Percentiles rank a stretch among this genome's conserved stretches.
Evolutionary conservation across 2,113 vertebrate genomes (phyloP).

Genomic region (Sarotherodon lohbergeri): DNA sequence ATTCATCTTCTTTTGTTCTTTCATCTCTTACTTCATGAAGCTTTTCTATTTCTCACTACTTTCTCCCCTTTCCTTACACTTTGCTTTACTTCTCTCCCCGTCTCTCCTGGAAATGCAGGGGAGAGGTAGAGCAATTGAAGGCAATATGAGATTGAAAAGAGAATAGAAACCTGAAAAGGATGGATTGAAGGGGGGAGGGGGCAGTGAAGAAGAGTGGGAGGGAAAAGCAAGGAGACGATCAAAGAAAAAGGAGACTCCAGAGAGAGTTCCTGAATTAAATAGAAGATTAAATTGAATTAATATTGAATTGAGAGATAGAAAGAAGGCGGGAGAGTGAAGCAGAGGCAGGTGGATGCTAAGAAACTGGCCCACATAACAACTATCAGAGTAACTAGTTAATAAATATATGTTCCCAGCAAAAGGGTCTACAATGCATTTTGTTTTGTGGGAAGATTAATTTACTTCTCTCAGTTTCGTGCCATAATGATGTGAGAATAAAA

Average conservation of each 20-base stretch:
- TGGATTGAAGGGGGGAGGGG: slow-evolving; percentile 1
- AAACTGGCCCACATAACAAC: background rate
- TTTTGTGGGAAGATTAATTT: background rate
- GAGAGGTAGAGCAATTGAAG: slow-evolving; percentile 1
- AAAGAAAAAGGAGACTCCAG: slow-evolving; percentile 52
- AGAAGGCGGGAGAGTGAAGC: background rate
- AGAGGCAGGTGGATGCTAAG: slow-evolving; percentile 2
- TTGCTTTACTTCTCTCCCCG: background rate
- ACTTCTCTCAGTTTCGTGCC: background rate
- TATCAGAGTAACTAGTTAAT: slow-evolving; percentile 26
- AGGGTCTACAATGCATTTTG: background rate
- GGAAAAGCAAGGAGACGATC: slow-evolving; percentile 31
- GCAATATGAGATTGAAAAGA: slow-evolving; percentile 51
- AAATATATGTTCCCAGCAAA: background rate
- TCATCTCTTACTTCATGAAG: slow-evolving; percentile 6
- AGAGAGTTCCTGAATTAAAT: slow-evolving; percentile 60
- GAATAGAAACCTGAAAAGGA: slow-evolving; percentile 38
- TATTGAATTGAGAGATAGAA: slow-evolving; percentile 43
- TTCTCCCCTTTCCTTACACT: background rate
- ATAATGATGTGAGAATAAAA: background rate
- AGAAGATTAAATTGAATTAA: slow-evolving; percentile 64
- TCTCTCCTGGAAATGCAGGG: slow-evolving; percentile 7
- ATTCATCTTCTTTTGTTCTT: background rate
- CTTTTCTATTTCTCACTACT: slow-evolving; percentile 7
- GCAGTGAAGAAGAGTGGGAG: background rate